Base-by-base conservation (phyloP, 2,797 vertebrate species). In the Todus mexicanus region DNA sequence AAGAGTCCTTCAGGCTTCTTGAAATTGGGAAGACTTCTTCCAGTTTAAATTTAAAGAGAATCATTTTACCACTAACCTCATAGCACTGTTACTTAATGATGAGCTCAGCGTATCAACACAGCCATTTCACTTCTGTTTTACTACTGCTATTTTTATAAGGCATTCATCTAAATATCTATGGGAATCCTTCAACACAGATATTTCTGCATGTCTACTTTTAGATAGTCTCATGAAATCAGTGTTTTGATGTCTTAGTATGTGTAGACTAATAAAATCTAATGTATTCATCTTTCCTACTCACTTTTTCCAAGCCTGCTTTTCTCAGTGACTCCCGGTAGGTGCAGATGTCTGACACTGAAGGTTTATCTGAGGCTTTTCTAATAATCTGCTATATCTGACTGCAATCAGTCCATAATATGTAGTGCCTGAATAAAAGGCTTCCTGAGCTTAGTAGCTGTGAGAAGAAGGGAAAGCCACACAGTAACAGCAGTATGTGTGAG, bases 101-200 rank as follows among this genome's bases (percentile, higher is more conserved):
- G 89, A 93, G 63, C n/a, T 86, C 50, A 33, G 22, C 38, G 10
- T 75, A 77, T 60, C 48, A 59, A 33, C 37, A 56, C 19, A 60
- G 65, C 23, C n/a, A n/a, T 68, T 91, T 76, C 69, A 79, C 66
- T 93, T 90, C 38, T 47, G 22, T 82, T 92, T 95, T 84, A 90
- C 21, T 73, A 69, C 42, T 96, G 87, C 48, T 66, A 61, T 88
- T 91, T 94, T 97, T 94, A 85, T 80, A 95, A 87, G 47, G 40
- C 92, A 61, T 88, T 96, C 87, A 33, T 66, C 59, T 91, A 76
- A 85, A 48, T 93, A 35, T 94, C 87, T 95, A 51, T 90, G 88
- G 75, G 69, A 77, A 91, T 89, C 77, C 63, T 77, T 95, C 85
- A 84, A 63, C 66, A 42, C 78, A 71, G 90, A 96, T 92, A 50